These are phyloP conservation scores for Drosophila longiperda DNA, from an alignment of 2,888 invertebrate genomes.

Conservation along the genomic window DNA sequence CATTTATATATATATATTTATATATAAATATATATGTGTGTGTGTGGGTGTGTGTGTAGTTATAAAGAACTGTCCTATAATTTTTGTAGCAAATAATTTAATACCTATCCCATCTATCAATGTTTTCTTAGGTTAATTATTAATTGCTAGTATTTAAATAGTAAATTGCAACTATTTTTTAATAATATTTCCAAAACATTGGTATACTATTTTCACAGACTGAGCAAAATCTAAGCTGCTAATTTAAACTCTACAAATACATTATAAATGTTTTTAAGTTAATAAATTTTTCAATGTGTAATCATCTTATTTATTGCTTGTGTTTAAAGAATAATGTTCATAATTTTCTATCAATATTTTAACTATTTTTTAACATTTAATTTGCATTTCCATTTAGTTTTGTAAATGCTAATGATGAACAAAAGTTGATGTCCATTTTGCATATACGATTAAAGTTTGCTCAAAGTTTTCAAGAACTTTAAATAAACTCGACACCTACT, in stretches of 20 bases:
- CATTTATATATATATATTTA: slow-evolving; percentile 3
- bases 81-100: neutral
- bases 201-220: no score
- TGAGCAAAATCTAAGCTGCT: no score
- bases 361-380: neutral
- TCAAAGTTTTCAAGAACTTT: neutral
- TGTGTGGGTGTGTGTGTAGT: no score
- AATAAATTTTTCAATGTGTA: neutral
- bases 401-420: neutral
- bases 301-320: neutral
- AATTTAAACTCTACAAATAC: no score
- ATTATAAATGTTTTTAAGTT: neutral
- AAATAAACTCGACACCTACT: slow-evolving; percentile 9
- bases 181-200: neutral
- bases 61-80: no score
- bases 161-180: neutral
- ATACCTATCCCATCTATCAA: neutral
- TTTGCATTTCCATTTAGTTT: neutral
- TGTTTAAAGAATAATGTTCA: neutral
- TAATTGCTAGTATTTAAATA: neutral
- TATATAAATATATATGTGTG: neutral
- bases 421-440: neutral
- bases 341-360: neutral
- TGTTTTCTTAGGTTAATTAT: neutral
- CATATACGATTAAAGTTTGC: neutral